These are phyloP conservation scores for Chromoteleia sp. DNA, from an alignment of 2,888 invertebrate genomes.

Conservation along the genomic window DNA sequence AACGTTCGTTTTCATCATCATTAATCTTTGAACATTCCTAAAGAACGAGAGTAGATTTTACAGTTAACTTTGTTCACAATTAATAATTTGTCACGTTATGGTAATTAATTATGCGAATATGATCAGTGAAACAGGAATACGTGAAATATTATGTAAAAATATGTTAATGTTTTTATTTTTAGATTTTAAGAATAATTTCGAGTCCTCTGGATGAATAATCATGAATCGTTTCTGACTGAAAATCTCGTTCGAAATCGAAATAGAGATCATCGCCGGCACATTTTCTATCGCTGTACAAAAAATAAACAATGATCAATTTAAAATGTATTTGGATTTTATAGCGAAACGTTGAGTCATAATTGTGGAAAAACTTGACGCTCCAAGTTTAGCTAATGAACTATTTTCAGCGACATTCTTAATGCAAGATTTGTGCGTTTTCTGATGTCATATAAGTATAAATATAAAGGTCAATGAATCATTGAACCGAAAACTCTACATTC, in stretches of 20 bases:
- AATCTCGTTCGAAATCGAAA: neutral
- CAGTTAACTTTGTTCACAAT: neutral
- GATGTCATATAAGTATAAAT: conserved; percentile 7
- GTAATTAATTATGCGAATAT: conserved; percentile 3
- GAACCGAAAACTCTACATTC: no score
- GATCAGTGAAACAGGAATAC: neutral
- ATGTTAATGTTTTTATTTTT: neutral
- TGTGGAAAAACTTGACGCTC: conserved; percentile 18
- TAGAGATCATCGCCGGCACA: neutral
- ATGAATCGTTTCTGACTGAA: neutral
- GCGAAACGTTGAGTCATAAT: conserved; percentile 16
- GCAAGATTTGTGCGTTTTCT: conserved; percentile 13
- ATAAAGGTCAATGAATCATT: conserved; percentile 11
- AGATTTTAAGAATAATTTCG: neutral
- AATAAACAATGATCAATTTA: conserved; percentile 2
- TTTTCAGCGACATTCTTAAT: conserved; percentile 12
- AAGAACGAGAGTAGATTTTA: neutral
- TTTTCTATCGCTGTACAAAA: neutral
- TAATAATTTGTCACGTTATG: conserved; percentile 14
- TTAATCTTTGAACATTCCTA: neutral
- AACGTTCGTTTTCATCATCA: neutral
- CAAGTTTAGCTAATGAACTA: conserved; percentile 14
- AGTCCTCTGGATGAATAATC: neutral
- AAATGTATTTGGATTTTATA: neutral
- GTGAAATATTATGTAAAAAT: neutral